Base-by-base conservation (phyloP, 2,113 vertebrate species). In the Montifringilla adamsi region DNA sequence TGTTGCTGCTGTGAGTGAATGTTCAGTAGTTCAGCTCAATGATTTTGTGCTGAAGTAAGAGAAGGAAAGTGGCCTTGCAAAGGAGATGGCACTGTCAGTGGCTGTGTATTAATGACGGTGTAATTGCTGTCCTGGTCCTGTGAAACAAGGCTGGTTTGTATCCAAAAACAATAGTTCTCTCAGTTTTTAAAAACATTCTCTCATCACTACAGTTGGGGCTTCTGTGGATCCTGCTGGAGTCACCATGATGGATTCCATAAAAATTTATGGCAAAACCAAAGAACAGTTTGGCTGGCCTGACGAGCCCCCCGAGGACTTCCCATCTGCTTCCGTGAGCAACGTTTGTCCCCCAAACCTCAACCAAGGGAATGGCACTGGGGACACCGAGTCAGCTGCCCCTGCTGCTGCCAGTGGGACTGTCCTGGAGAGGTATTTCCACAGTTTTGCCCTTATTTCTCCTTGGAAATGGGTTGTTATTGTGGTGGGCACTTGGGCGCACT, bases 271-370 rank as follows among this genome's bases (percentile, higher is more conserved):
- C 81, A 99, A 99, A 98, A 99, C 99, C n/a, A 99, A 99, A 94
- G 99, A 99, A 95, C 99, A 99, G 97, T 99, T 99, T 89, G 99
- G 99, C 52, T 99, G 99, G 99, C 99, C 99, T 9, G 99, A 99
- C 16, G 99, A 99, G 77, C 99, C 99, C 37, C 99, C 99, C 0
- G 99, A 99, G 89, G 99, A 99, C 76, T 99, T 99, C 94, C 99
- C 99, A 1, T 98, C 99, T 20, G 98, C 99, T 23, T 99, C 99
- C 0, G 99, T 99, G 69, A 99, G 99, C 98, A 99, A 98, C 8
- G 98, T 99, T 39, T 99, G 99, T 94, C 99, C 99, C 89, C 98
- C 99, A 44, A 99, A 98, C 95, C 97, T 99, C 79, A 99, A 98
- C 96, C 99, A 99, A 93, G 97, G 98, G 86, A 99, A 99, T 6